Conservation (phyloP, 2,888 invertebrate genomes). For the Trisateles emortualis region DNA sequence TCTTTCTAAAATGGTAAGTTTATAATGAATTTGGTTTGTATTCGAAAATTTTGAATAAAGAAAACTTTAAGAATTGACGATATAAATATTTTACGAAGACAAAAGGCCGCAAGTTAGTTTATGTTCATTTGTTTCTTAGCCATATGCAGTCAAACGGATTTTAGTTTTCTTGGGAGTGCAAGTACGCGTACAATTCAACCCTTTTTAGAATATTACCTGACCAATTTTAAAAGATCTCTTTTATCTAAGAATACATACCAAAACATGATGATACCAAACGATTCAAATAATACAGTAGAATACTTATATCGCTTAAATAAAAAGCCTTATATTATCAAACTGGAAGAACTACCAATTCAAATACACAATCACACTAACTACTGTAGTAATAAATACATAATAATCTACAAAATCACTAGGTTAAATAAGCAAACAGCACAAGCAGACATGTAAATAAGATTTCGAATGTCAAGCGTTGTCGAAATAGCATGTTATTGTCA, state of each 20-base stretch:
- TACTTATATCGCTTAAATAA: conserved; percentile 15
- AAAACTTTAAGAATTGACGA: neutral
- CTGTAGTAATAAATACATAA: conserved; percentile 22
- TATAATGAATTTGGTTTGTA: neutral
- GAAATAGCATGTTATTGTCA: neutral
- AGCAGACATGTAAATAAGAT: conserved; percentile 43
- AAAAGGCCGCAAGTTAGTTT: too few species aligned
- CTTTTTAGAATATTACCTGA: too few species aligned
- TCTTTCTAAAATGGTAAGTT: neutral
- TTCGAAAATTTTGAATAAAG: neutral
- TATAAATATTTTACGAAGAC: too few species aligned
- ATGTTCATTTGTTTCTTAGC: too few species aligned
- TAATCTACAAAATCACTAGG: conserved; percentile 34
- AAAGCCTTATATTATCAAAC: conserved; percentile 25
- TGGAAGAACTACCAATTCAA: conserved; percentile 30
- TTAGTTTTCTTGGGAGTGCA: too few species aligned
- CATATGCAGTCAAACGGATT: too few species aligned
- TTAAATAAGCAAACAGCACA: conserved; percentile 57
- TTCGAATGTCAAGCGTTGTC: conserved; percentile 13
- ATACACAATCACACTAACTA: conserved; percentile 38
- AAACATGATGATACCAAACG: conserved; percentile 5
- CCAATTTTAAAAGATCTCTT: neutral
- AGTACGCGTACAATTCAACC: too few species aligned
- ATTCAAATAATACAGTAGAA: conserved; percentile 2
- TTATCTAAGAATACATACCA: conserved; percentile 9